Evolutionary conservation across 2,797 vertebrate species (phyloP).

Genomic region (Philypnodon macrostomus): DNA sequence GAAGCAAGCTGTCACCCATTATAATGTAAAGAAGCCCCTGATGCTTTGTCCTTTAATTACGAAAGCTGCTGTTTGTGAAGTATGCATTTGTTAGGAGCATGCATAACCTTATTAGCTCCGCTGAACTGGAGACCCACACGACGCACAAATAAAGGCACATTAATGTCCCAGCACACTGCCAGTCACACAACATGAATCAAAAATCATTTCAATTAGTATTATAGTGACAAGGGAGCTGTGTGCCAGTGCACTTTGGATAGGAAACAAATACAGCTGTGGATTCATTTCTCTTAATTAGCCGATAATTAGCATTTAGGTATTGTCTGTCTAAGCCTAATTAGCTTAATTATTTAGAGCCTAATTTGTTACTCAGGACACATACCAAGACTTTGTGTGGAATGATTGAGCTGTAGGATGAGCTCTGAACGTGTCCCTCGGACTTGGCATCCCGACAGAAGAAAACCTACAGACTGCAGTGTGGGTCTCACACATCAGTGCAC

Average conservation of each 20-base stretch:
- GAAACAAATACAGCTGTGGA: constrained; percentile 65
- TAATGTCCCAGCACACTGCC: constrained; percentile 30
- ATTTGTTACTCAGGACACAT: constrained; percentile 54
- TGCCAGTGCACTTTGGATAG: constrained; percentile 48
- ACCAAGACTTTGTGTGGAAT: constrained; percentile 41
- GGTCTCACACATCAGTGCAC: constrained; percentile 1
- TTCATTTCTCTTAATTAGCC: constrained; percentile 69
- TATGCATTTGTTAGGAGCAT: constrained; percentile 19
- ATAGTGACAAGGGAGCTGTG: constrained; percentile 43
- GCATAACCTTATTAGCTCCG: background rate
- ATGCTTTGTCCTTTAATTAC: constrained; percentile 16
- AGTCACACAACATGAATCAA: constrained; percentile 48
- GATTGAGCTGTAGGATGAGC: constrained; percentile 53
- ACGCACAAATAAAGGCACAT: constrained; percentile 15
- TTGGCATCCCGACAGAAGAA: constrained; percentile 36
- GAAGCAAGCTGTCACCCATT: too few relatives aligned
- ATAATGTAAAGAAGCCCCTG: too few relatives aligned
- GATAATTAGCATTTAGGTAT: constrained; percentile 69
- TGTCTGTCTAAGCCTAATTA: constrained; percentile 71
- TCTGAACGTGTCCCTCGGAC: constrained; percentile 19
- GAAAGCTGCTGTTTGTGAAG: background rate
- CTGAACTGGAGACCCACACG: constrained; percentile 24
- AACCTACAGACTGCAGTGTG: constrained; percentile 19
- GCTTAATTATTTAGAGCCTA: constrained; percentile 65
- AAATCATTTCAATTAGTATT: constrained; percentile 48